Evolutionary conservation across 1,140 invertebrate genomes (phyloP).

Genomic region (Platyura marginata): DNA sequence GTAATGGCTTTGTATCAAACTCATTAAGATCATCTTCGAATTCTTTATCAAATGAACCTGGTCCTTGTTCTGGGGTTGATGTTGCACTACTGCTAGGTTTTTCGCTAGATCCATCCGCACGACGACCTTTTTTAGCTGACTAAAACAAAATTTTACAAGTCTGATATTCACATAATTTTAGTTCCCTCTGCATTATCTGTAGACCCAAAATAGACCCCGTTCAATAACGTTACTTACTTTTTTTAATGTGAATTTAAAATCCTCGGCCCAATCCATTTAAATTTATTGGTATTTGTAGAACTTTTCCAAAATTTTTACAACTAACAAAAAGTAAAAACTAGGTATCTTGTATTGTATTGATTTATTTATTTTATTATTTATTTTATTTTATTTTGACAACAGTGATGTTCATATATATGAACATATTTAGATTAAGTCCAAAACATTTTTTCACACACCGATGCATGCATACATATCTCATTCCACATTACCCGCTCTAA

Average conservation of each 20-base stretch:
- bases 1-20: not conserved
- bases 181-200: not conserved
- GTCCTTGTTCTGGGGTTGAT: not conserved
- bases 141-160: not conserved
- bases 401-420: no score
- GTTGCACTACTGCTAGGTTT: not conserved
- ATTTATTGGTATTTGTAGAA: no score
- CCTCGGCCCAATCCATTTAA: conserved; percentile 32
- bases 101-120: not conserved
- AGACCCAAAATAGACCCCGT: not conserved
- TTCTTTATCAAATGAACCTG: not conserved
- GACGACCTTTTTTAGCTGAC: conserved; percentile 1
- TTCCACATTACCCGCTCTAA: no score
- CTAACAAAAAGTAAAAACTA: no score
- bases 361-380: no score
- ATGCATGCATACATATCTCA: no score
- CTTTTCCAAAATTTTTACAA: no score
- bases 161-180: not conserved
- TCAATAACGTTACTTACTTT: conserved; percentile 20
- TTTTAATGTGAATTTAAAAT: conserved; percentile 29
- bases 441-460: no score
- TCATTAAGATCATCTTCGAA: not conserved
- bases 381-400: no score
- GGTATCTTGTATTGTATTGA: no score
- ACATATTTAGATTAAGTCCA: no score